Base-by-base conservation (phyloP, 2,113 vertebrate genomes). In the Nerophis lumbriciformis region DNA sequence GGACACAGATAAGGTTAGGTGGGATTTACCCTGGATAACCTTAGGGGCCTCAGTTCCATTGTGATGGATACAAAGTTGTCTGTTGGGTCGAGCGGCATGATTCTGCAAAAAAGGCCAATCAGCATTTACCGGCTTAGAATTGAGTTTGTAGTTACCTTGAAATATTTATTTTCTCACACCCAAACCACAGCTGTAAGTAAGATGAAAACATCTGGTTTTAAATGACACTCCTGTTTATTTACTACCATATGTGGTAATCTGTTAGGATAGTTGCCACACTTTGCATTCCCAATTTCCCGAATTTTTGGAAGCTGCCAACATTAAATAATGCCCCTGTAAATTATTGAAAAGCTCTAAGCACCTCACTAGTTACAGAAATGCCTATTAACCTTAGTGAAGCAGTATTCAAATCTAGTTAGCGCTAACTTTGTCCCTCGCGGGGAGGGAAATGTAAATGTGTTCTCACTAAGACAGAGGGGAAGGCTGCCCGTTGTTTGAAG, bases 361-460 rank as follows among this genome's bases (percentile, higher is more conserved):
- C 81, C 84, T 82, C 86, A 86, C 61, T 71, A 83, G 85, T 82
- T 78, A 87, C 85, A 84, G 85, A 87, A 88, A 88, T 75, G 77
- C 78, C 83, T 84, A 88, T 91, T 90, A 92, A 91, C 90, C 88
- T 91, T 86, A 84, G 78, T 68, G 82, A 82, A 88, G 76, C 59
- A 72, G 83, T 90, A 90, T 87, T 89, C 83, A 85, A 88, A 90
- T 89, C 88, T 86, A 80, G 88, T 88, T 87, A 87, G 73, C 77
- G 80, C 80, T 66, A 85, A 85, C 85, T 85, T 82, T 79, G 81
- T 82, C 81, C 88, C 89, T 88, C 48, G 80, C 69, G 76, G 86
- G 77, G 28, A 70, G 85, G 80, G 85, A 88, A 87, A 89, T 91
- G 88, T 85, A 90, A 90, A 92, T 89, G 81, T 83, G 84, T 82